These are phyloP conservation scores for Avahi laniger DNA, from an alignment of 2,797 vertebrate species.

Conservation along the genomic window DNA sequence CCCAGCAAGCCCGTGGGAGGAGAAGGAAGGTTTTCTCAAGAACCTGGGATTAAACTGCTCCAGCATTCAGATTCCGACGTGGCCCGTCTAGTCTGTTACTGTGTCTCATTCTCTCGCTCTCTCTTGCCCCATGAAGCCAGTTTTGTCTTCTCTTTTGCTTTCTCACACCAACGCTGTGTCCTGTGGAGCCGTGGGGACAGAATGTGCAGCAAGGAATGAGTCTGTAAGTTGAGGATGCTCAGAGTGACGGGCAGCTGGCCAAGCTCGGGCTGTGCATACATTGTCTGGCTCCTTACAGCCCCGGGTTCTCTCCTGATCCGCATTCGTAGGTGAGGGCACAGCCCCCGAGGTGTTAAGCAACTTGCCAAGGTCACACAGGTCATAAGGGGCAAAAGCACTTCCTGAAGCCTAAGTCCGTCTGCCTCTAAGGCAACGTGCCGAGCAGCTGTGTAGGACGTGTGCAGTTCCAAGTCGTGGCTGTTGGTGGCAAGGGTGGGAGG, in stretches of 20 bases:
- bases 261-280: rapidly evolving
- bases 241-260: neutral
- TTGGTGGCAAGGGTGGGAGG: neutral
- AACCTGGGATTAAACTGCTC: neutral
- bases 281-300: neutral
- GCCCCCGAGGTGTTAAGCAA: neutral
- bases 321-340: rapidly evolving
- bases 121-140: rapidly evolving
- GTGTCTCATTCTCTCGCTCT: neutral
- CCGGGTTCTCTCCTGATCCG: neutral
- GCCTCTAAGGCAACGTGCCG: neutral
- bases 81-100: neutral
- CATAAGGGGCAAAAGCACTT: neutral
- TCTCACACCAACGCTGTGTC: neutral
- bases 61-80: neutral
- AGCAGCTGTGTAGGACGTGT: neutral
- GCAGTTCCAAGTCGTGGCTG: neutral
- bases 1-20: neutral
- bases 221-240: no score
- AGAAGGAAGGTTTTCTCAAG: neutral
- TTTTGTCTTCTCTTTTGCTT: neutral
- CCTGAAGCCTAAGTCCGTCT: neutral
- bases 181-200: rapidly evolving
- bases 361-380: neutral
- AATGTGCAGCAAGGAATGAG: rapidly evolving